Evolutionary conservation across 2,797 vertebrate genomes (phyloP), one percentile per base, ranked within the genome.

Genomic region (Lepilemur ruficaudatus): DNA sequence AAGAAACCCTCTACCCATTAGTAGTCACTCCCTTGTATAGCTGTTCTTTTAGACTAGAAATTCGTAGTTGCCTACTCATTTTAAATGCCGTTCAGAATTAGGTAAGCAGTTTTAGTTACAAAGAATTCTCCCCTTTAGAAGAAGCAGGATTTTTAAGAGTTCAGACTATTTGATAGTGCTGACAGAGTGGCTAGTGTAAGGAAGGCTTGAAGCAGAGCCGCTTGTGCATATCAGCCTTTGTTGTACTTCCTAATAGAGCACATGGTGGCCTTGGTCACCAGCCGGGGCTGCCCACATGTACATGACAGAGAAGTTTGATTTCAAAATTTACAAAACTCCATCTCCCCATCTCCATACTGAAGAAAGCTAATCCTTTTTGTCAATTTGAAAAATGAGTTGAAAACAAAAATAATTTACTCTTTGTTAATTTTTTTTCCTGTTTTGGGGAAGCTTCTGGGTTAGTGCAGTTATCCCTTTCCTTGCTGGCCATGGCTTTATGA

Each of bases 211-310:
- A 12, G 48, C 28, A n/a, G 13, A 12, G 10, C 61, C 17, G 32
- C 20, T 0, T 0, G 1, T 32, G 28, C 7, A 18, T 17, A 22
- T 11, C 8, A 1, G 17, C 50, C 48, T 55, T 41, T 18, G 52
- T 61, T 15, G 0, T 2, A 17, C 1, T 59, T 18, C 4, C 1
- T 3, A 2, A 11, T 12, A 4, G 8, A 12, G 25, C 7, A 4
- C 4, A 0, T 2, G 3, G 75, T 0, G 17, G 22, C 46, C 73
- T 76, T 20, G 2, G 43, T 69, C 23, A 23, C 73, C 5, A 17
- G 13, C 20, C 32, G 25, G 2, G 41, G 23, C 38, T 15, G 23
- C 50, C 35, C 30, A 38, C 3, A 1, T 79, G 48, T 23, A 35
- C 43, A 52, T 48, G 25, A 92, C 57, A n/a, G 65, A 70, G 32